These are phyloP conservation scores for Amyelois transitella DNA, from an alignment of 1,140 invertebrate genomes.

Conservation along the genomic window DNA sequence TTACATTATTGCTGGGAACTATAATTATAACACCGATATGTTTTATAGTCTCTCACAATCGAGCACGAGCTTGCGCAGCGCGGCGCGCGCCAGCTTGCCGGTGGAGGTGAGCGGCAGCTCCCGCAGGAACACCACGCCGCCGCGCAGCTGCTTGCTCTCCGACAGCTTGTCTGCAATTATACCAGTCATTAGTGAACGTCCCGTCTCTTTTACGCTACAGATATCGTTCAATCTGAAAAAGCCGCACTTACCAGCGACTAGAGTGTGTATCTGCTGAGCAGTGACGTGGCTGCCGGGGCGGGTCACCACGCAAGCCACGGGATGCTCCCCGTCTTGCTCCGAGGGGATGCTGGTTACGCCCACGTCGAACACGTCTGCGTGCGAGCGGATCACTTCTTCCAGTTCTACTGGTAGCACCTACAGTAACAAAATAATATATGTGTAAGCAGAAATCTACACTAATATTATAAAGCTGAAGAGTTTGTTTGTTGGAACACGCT, in stretches of 20 bases:
- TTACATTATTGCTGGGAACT: too few relatives aligned
- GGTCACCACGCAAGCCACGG: slow-evolving; percentile 78
- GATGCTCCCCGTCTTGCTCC: slow-evolving; percentile 80
- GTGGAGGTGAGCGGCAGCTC: slow-evolving; percentile 76
- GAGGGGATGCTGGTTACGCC: slow-evolving; percentile 87
- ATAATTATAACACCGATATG: too few relatives aligned
- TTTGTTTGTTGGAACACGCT: too few relatives aligned
- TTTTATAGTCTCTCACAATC: too few relatives aligned
- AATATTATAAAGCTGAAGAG: too few relatives aligned
- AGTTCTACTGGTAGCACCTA: slow-evolving; percentile 89
- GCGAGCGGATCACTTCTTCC: slow-evolving; percentile 80
- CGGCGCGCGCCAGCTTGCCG: slow-evolving; percentile 76
- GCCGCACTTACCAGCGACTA: slow-evolving; percentile 68
- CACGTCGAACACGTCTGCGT: slow-evolving; percentile 77
- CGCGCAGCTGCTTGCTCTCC: slow-evolving; percentile 68
- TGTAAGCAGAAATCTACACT: too few relatives aligned
- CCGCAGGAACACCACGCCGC: slow-evolving; percentile 76
- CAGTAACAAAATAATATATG: too few relatives aligned
- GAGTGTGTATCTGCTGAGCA: slow-evolving; percentile 71
- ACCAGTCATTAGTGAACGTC: neutral
- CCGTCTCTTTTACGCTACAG: neutral
- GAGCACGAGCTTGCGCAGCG: neutral
- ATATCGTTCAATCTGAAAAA: too few relatives aligned
- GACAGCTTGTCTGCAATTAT: slow-evolving; percentile 43
- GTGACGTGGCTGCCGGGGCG: slow-evolving; percentile 49